These are phyloP conservation scores for Eolophus roseicapilla DNA, from an alignment of 2,113 vertebrate genomes.

Conservation along the genomic window DNA sequence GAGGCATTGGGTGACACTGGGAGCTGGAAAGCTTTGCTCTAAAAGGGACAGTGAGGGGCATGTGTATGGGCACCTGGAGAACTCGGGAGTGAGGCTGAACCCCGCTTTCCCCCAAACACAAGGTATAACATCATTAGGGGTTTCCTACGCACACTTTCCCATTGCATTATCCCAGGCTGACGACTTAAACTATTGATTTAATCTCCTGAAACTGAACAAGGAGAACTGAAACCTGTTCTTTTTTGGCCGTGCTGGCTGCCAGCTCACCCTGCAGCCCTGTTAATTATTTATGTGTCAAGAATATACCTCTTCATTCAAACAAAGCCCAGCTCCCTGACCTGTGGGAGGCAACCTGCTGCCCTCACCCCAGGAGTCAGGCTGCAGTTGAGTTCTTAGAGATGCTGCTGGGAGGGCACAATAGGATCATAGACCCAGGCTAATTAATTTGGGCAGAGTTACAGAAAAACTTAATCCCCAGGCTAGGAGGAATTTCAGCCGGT, in stretches of 20 bases:
- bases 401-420: neutral
- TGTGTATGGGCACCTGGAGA: accelerated
- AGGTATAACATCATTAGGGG: neutral
- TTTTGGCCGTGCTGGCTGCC: neutral
- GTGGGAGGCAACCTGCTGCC: neutral
- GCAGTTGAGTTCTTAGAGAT: constrained; percentile 29
- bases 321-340: neutral
- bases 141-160: neutral
- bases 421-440: neutral
- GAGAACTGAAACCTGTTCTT: neutral
- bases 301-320: neutral
- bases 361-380: neutral
- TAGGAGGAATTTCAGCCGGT: neutral
- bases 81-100: neutral
- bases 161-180: neutral
- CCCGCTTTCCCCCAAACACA: neutral
- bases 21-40: neutral
- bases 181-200: neutral
- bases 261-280: neutral
- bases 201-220: neutral
- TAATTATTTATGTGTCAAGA: constrained; percentile 26
- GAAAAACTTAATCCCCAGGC: constrained; percentile 10
- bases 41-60: neutral
- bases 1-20: neutral
- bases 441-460: constrained; percentile 33